phyloP scores from a whole-genome alignment of 2,113 vertebrate species.

The Trinectes maculatus region DNA sequence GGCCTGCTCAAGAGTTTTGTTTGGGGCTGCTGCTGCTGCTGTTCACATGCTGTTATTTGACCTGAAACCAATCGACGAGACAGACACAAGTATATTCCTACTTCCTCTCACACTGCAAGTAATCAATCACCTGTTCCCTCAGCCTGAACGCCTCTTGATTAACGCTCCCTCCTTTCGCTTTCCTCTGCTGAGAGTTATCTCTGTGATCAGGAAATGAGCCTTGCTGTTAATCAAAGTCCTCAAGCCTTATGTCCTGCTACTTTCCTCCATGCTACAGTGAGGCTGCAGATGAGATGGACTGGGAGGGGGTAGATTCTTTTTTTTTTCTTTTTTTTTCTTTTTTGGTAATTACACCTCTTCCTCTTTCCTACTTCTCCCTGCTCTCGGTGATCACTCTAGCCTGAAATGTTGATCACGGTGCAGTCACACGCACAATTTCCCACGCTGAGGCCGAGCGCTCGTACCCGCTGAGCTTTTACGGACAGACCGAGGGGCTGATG shows the following conservation, averaged over 20 bases:
- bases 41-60: constrained; percentile 28
- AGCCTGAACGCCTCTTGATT: constrained; percentile 88
- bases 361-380: constrained; percentile 78
- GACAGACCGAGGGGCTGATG: constrained; percentile 44
- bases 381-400: constrained; percentile 77
- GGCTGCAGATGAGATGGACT: constrained; percentile 53
- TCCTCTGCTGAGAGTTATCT: constrained; percentile 65
- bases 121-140: constrained; percentile 88
- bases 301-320: constrained; percentile 13
- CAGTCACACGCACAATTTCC: constrained; percentile 86
- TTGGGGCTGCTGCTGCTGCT: constrained; percentile 15
- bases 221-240: constrained; percentile 76
- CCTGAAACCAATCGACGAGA: constrained; percentile 76
- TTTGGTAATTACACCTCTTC: constrained; percentile 75
- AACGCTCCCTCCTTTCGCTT: constrained; percentile 81
- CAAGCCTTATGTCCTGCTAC: constrained; percentile 44
- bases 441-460: constrained; percentile 71
- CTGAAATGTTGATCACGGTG: constrained; percentile 77
- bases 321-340: constrained; percentile 21
- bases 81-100: constrained; percentile 80
- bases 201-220: constrained; percentile 81
- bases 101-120: constrained; percentile 88
- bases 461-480: constrained; percentile 23
- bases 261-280: constrained; percentile 68
- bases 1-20: constrained; percentile 18